A percentile compares a stretch with the other conserved stretches of the same genome.
These are phyloP conservation scores for Brachyhypopomus occidentalis DNA, from an alignment of 2,113 vertebrate species.

Conservation along the genomic window DNA sequence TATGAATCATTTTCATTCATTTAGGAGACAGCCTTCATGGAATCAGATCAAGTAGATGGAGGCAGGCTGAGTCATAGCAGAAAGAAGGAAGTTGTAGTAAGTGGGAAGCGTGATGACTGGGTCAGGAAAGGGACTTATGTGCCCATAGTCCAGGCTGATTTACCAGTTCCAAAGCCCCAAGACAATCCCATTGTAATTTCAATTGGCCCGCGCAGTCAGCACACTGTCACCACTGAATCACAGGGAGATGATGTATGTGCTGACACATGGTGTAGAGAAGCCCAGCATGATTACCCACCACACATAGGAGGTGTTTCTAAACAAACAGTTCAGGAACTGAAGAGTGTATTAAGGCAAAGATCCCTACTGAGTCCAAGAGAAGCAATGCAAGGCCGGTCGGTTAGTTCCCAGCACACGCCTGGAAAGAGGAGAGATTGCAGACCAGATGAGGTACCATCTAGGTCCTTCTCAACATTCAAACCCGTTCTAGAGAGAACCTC, in stretches of 20 bases:
- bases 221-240: slow-evolving; percentile 26
- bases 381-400: slow-evolving; percentile 48
- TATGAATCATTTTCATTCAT: slow-evolving; percentile 31
- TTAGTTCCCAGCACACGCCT: slow-evolving; percentile 54
- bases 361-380: slow-evolving; percentile 57
- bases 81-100: slow-evolving; percentile 76
- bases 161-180: slow-evolving; percentile 49
- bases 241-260: neutral
- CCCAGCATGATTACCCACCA: slow-evolving; percentile 31
- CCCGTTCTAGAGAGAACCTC: slow-evolving; percentile 63
- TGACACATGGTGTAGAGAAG: slow-evolving; percentile 38
- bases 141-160: slow-evolving; percentile 56
- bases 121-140: slow-evolving; percentile 63
- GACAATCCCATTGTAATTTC: slow-evolving; percentile 57
- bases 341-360: slow-evolving; percentile 72
- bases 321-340: slow-evolving; percentile 77
- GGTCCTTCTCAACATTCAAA: slow-evolving; percentile 72
- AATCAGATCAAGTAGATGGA: slow-evolving; percentile 80
- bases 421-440: slow-evolving; percentile 55
- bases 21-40: slow-evolving; percentile 72
- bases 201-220: slow-evolving; percentile 52
- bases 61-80: slow-evolving; percentile 73
- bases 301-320: slow-evolving; percentile 62
- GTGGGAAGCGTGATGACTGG: slow-evolving; percentile 65
- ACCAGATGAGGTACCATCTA: slow-evolving; percentile 59